Conservation (phyloP, 2,113 vertebrate genomes). For the Halcyon senegalensis region DNA sequence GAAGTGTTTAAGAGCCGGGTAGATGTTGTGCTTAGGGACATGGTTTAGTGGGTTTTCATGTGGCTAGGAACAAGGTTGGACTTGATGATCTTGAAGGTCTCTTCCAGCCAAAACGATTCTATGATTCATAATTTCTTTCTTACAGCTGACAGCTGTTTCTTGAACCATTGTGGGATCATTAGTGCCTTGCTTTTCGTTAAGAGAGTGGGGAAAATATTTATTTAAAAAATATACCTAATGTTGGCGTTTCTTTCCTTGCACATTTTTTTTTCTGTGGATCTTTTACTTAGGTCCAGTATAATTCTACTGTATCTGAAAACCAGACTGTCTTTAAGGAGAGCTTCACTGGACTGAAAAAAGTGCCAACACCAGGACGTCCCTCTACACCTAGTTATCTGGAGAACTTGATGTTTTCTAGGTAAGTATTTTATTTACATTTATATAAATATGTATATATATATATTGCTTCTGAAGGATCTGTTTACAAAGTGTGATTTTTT, state of each 20-base stretch:
- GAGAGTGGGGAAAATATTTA: neutral
- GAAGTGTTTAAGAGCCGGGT: too few species aligned
- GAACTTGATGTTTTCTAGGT: neutral
- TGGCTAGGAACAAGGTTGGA: too few species aligned
- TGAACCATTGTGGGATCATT: neutral
- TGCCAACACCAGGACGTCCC: neutral
- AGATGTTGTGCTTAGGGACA: too few species aligned
- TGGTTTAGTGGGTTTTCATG: too few species aligned
- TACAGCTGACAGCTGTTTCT: neutral
- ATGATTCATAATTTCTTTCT: neutral
- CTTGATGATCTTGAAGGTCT: too few species aligned
- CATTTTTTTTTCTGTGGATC: neutral
- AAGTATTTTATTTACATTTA: neutral
- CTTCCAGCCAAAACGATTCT: too few species aligned
- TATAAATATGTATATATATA: neutral
- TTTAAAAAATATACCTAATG: neutral
- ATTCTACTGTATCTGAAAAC: neutral
- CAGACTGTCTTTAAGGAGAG: neutral
- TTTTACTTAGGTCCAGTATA: neutral
- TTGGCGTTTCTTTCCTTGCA: neutral
- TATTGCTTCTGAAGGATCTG: neutral
- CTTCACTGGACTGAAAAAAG: neutral
- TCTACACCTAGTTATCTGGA: neutral
- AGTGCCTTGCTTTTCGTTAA: neutral
- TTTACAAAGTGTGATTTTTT: neutral